Evolutionary conservation across 2,888 invertebrate species (phyloP), one percentile per base, ranked within the genome.

Genomic region (Himalopsyche japonica): DNA sequence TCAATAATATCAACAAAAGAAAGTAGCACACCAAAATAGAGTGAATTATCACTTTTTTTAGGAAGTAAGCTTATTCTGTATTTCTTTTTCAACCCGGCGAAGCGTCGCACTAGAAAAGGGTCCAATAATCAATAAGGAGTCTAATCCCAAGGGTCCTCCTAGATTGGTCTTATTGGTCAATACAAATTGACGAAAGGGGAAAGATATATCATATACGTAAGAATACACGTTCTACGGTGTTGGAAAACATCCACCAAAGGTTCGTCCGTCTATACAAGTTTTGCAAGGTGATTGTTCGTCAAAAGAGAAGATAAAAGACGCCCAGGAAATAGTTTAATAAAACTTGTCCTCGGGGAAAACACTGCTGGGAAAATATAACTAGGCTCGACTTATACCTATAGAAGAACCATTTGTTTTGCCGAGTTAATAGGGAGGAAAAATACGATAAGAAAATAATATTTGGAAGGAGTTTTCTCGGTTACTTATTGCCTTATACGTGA

Each of bases 121-220:
- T 90, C 91, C 91, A 90, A 91, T 91, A 91, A 92, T 92, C 92
- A 92, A 92, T 92, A 92, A 92, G 91, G 90, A 92, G 90, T 91
- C 91, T 91, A 92, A 92, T 92, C 92, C 92, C 92, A 88, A 88
- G 91, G 92, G 92, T 89, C 89, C 88, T 88, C 89, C 89, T 90
- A 85, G 90, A 90, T 88, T 89, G 89, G 89, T 90, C 91, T 91
- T 90, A 92, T 92, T 91, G 91, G 91, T 88, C 89, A 89, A 88
- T 89, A 91, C 91, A 92, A 92, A 92, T 92, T 92, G 88, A 88
- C 88, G 88, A 88, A 88, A 88, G 85, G 87, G 85, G 87, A 86
- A 85, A 83, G 82, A 85, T 87, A 87, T 85, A 86, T 87, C 87
- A 87, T 87, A 87, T 70, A 70, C 70, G 70, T 70, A 30, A 70